phyloP scores from a whole-genome alignment of 2,113 vertebrate species.

The Daboia siamensis region DNA sequence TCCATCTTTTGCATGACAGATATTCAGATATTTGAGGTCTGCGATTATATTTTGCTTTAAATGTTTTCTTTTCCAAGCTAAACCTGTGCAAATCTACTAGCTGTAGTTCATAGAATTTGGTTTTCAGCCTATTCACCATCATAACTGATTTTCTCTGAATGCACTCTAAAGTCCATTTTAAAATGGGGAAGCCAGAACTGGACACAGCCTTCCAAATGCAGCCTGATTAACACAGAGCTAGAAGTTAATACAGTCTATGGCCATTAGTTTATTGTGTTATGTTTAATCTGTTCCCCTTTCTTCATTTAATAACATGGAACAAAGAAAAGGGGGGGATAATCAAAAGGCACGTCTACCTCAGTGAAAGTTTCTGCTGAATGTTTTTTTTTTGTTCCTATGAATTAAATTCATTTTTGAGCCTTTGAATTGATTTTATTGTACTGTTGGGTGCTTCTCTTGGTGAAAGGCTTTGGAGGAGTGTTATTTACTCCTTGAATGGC shows the following conservation, averaged over 20 bases:
- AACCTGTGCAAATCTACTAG: not conserved
- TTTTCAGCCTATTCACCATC: not conserved
- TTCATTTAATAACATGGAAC: not conserved
- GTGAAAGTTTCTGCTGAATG: not conserved
- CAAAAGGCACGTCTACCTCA: not conserved
- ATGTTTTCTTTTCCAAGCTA: not conserved
- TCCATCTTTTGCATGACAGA: not conserved
- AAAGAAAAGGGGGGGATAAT: not conserved
- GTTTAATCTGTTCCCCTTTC: not conserved
- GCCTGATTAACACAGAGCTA: not conserved
- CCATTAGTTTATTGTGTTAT: not conserved
- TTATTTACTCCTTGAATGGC: not conserved
- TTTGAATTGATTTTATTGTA: not conserved
- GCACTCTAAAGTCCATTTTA: not conserved
- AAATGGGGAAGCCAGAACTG: not conserved
- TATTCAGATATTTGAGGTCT: not conserved
- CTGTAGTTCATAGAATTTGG: not conserved
- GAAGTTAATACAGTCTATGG: not conserved
- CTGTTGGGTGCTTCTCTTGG: not conserved
- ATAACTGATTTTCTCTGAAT: not conserved
- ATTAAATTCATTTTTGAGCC: conserved; percentile 1
- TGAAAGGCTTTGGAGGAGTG: not conserved
- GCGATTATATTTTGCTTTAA: not conserved
- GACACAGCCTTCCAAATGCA: not conserved
- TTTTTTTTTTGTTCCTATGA: not conserved